A percentile compares a stretch with the other conserved stretches of the same genome.
These are phyloP conservation scores for Syngnathus rostellatus DNA, from an alignment of 2,797 vertebrate genomes.

Conservation along the genomic window DNA sequence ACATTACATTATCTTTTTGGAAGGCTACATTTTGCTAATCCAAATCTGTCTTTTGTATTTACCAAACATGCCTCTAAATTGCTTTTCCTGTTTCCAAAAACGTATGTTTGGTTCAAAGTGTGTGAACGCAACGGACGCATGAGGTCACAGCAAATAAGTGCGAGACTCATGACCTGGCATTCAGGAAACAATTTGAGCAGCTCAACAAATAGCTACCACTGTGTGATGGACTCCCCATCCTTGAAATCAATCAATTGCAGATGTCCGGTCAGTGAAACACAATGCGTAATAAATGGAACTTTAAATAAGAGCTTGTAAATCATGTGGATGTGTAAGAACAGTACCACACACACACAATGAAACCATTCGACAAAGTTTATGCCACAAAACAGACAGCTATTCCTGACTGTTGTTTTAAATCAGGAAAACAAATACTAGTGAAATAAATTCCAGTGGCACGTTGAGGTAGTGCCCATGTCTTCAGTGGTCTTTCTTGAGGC, in stretches of 20 bases:
- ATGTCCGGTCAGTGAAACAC: background rate
- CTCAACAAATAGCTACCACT: background rate
- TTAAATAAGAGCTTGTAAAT: background rate
- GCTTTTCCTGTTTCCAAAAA: too few relatives aligned
- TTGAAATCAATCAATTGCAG: background rate
- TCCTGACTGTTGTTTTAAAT: background rate
- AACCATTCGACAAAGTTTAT: background rate
- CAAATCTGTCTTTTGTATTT: too few relatives aligned
- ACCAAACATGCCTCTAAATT: too few relatives aligned
- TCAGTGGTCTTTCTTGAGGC: constrained; percentile 73
- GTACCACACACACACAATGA: background rate
- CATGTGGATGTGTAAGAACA: background rate
- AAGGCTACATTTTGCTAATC: too few relatives aligned
- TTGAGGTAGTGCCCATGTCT: background rate
- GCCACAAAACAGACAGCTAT: background rate
- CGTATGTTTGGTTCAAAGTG: background rate
- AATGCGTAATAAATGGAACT: background rate
- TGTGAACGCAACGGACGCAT: background rate
- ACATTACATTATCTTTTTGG: too few relatives aligned
- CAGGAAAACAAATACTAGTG: background rate
- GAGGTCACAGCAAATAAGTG: background rate
- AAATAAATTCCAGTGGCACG: background rate
- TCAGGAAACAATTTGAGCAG: background rate
- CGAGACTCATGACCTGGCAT: background rate
- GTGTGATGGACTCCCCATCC: background rate